Evolutionary conservation across 1,140 invertebrate genomes (phyloP).

Genomic region (Oryctes rhinoceros): DNA sequence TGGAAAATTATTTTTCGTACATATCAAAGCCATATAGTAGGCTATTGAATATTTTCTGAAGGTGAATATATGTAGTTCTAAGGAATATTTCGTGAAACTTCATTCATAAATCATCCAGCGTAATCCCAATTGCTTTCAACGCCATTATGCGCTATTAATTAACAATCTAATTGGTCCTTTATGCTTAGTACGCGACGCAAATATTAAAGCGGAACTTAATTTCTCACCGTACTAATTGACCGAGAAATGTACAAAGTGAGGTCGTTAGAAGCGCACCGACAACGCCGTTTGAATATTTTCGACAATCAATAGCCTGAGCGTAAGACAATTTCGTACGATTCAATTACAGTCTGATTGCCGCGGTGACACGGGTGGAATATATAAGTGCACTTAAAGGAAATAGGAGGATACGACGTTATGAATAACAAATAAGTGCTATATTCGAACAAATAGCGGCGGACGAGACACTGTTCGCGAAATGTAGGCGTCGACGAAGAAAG

Average conservation of each 20-base stretch:
- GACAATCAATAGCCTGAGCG: not conserved
- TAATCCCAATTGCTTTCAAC: too few relatives aligned
- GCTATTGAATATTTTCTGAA: too few relatives aligned
- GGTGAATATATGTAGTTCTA: too few relatives aligned
- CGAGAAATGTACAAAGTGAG: not conserved
- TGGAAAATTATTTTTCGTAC: too few relatives aligned
- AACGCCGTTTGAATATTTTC: not conserved
- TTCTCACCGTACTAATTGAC: not conserved
- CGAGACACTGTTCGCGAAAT: not conserved
- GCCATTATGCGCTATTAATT: not conserved
- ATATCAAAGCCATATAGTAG: too few relatives aligned
- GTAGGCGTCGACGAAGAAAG: not conserved
- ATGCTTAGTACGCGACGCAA: not conserved
- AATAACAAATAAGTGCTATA: constrained; percentile 6
- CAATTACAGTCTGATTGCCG: constrained; percentile 8
- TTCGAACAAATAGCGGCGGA: not conserved
- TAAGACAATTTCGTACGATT: not conserved
- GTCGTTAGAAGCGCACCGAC: not conserved
- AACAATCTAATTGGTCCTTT: not conserved
- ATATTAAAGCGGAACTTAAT: not conserved
- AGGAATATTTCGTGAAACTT: too few relatives aligned
- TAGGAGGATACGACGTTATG: constrained; percentile 9
- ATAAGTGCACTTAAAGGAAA: not conserved
- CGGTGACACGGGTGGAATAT: not conserved
- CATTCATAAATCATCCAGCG: too few relatives aligned